phyloP scores from a whole-genome alignment of 2,888 invertebrate genomes.

The Eurois occulta region DNA sequence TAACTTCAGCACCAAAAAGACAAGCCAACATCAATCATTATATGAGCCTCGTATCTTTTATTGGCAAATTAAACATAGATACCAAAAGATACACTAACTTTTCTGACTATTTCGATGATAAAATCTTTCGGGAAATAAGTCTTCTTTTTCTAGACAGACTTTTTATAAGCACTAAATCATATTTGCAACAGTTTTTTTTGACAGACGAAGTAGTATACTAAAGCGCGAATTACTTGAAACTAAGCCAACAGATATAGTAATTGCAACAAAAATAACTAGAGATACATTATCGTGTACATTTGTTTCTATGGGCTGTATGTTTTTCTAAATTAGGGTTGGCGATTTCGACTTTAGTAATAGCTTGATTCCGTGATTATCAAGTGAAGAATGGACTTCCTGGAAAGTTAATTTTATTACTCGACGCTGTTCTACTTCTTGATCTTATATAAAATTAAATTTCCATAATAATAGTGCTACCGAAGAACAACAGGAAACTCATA shows the following conservation, averaged over 20 bases:
- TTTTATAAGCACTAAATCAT: conserved; percentile 46
- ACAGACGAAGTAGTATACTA: conserved; percentile 35
- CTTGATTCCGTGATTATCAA: neutral
- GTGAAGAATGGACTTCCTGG: conserved; percentile 10
- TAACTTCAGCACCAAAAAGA: neutral
- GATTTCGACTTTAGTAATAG: neutral
- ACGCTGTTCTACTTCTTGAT: conserved; percentile 7
- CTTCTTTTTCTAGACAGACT: conserved; percentile 3
- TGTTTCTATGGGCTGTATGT: neutral
- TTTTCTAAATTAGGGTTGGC: conserved; percentile 20
- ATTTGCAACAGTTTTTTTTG: conserved; percentile 39
- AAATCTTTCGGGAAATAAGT: neutral
- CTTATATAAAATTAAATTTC: conserved; percentile 10
- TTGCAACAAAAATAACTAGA: conserved; percentile 39
- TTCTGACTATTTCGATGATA: conserved; percentile 2
- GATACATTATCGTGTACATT: conserved; percentile 30
- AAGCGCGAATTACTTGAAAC: conserved; percentile 40
- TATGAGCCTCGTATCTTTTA: conserved; percentile 19
- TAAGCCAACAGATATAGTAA: conserved; percentile 47
- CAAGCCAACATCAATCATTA: conserved; percentile 5
- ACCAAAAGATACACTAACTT: conserved; percentile 9
- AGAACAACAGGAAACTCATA: conserved; percentile 26
- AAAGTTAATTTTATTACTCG: conserved; percentile 9
- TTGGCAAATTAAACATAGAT: neutral
- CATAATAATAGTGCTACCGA: conserved; percentile 19